phyloP scores from a whole-genome alignment of 2,797 vertebrate genomes.

The Psittacula derbiana region DNA sequence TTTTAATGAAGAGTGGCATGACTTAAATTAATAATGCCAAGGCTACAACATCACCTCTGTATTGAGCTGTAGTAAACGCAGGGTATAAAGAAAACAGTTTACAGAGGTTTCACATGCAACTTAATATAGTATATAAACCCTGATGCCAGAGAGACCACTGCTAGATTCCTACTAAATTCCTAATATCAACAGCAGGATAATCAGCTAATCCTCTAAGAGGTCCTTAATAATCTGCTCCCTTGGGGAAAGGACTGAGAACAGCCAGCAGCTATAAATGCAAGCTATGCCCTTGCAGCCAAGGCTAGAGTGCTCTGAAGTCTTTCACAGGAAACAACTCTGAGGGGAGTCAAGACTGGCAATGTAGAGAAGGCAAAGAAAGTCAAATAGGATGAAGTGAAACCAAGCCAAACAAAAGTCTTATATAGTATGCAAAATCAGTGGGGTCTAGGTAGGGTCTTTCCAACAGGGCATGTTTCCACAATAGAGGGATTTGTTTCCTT shows the following conservation, averaged over 20 bases:
- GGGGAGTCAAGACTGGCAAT: background rate
- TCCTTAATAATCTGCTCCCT: background rate
- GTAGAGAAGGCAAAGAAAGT: background rate
- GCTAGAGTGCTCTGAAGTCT: background rate
- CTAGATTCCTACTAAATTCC: background rate
- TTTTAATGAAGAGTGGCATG: background rate
- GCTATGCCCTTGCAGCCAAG: background rate
- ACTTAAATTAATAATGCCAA: background rate
- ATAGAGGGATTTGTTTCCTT: background rate
- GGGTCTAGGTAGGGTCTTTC: background rate
- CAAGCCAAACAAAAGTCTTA: background rate
- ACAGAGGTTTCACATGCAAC: background rate
- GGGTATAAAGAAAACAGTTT: background rate
- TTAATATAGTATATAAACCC: background rate
- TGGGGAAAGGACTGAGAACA: background rate
- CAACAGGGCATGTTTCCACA: background rate
- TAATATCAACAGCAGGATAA: background rate
- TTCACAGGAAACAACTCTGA: background rate
- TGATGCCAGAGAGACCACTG: background rate
- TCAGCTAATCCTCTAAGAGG: background rate
- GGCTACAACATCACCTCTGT: background rate
- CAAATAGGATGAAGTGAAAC: background rate
- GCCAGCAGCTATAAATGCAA: background rate
- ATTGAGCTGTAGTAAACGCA: background rate
- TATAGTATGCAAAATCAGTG: background rate